Evolutionary conservation across 2,888 invertebrate species (phyloP).

Genomic region (Linnaemya vulpina): DNA sequence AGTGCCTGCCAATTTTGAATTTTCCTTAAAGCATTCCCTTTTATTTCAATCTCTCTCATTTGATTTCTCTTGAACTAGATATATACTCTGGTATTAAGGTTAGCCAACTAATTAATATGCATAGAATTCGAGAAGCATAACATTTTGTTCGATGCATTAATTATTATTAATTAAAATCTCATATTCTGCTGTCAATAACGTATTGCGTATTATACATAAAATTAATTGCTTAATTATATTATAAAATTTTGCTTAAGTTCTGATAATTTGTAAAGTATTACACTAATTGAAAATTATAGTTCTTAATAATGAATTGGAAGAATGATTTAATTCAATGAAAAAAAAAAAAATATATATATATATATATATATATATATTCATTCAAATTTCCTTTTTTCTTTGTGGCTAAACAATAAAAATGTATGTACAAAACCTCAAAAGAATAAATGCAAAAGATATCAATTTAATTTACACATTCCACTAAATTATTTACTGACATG

Average conservation of each 20-base stretch:
- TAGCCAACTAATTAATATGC: not conserved
- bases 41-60: no score
- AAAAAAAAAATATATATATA: not conserved
- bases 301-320: not conserved
- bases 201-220: no score
- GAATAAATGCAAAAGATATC: not conserved
- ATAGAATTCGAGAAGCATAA: not conserved
- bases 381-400: conserved; percentile 42
- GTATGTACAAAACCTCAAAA: not conserved
- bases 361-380: not conserved
- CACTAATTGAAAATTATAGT: no score
- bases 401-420: not conserved
- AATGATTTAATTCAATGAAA: not conserved
- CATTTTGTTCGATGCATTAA: not conserved
- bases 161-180: not conserved
- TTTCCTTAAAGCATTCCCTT: no score
- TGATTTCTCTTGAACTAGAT: no score
- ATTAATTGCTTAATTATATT: no score
- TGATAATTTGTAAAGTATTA: no score
- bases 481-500: not conserved
- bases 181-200: no score
- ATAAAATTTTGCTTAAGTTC: no score
- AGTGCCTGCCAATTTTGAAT: no score
- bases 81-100: no score
- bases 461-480: conserved; percentile 17